Evolutionary conservation across 1,140 invertebrate species (phyloP).

Genomic region (Drosophila lacertosa): DNA sequence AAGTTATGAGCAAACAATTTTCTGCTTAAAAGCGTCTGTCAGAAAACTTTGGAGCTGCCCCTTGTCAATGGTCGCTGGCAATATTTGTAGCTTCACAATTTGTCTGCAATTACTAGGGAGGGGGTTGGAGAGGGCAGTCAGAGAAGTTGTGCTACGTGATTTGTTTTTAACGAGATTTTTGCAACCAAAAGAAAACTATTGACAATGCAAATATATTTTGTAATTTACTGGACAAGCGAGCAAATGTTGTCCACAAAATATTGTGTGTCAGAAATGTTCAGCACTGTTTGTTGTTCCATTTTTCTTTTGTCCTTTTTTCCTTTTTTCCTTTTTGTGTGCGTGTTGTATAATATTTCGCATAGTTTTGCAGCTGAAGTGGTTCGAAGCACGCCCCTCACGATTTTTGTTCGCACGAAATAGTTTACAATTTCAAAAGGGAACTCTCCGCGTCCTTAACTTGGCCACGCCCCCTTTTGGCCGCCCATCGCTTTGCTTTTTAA

Average conservation of each 20-base stretch:
- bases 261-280: slow-evolving; percentile 71
- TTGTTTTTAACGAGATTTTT: slow-evolving; percentile 76
- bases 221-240: slow-evolving; percentile 45
- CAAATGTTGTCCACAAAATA: slow-evolving; percentile 64
- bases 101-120: slow-evolving; percentile 64
- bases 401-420: slow-evolving; percentile 65
- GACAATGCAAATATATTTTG: slow-evolving; percentile 75
- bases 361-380: slow-evolving; percentile 71
- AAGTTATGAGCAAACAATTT: slow-evolving; percentile 81
- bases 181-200: slow-evolving; percentile 65
- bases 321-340: slow-evolving; percentile 44
- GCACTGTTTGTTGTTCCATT: slow-evolving; percentile 23
- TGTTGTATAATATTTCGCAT: slow-evolving; percentile 76
- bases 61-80: slow-evolving; percentile 62
- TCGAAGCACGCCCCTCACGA: slow-evolving; percentile 17
- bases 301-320: slow-evolving; percentile 12
- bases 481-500: slow-evolving; percentile 63
- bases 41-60: slow-evolving; percentile 71
- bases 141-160: slow-evolving; percentile 71
- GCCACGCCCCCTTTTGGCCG: background rate
- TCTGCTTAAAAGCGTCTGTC: slow-evolving; percentile 80
- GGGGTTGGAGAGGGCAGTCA: slow-evolving; percentile 30
- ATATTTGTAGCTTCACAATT: slow-evolving; percentile 62
- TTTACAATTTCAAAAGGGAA: slow-evolving; percentile 68
- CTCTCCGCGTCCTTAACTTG: slow-evolving; percentile 37